Conservation (phyloP, 2,797 vertebrate genomes). For the Meda fulgida region DNA sequence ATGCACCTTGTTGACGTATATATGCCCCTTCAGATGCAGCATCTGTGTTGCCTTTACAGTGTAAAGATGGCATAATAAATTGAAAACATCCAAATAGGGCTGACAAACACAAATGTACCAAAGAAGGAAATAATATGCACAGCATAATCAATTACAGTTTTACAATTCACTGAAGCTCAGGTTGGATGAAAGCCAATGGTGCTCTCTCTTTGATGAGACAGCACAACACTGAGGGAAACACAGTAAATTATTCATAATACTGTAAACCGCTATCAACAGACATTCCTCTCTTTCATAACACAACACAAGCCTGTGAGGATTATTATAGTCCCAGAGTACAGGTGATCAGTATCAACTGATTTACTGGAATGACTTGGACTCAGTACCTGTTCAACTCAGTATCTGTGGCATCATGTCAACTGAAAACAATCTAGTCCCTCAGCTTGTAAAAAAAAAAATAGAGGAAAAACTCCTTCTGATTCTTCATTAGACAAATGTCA, state of each 20-base stretch:
- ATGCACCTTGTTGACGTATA: too few relatives aligned
- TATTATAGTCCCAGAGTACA: not conserved
- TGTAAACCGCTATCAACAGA: constrained; percentile 14
- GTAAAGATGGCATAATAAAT: too few relatives aligned
- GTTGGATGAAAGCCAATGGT: constrained; percentile 10
- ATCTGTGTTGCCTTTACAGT: too few relatives aligned
- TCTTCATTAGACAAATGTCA: not conserved
- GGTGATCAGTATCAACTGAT: constrained; percentile 1
- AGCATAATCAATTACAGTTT: not conserved
- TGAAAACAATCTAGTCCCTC: not conserved
- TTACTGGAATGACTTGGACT: not conserved
- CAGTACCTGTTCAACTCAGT: not conserved
- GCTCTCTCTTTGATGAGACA: constrained; percentile 15
- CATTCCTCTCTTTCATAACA: constrained; percentile 18
- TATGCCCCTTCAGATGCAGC: too few relatives aligned
- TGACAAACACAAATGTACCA: not conserved
- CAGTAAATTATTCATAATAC: constrained; percentile 34
- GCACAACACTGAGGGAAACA: constrained; percentile 1
- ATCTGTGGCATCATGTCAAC: not conserved
- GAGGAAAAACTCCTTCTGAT: not conserved
- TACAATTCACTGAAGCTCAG: constrained; percentile 15
- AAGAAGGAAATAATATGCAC: not conserved
- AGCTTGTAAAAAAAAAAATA: not conserved
- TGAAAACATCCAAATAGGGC: not conserved
- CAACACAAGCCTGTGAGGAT: not conserved